These are phyloP conservation scores for Euzetes globulus DNA, from an alignment of 2,888 invertebrate species.

Conservation along the genomic window DNA sequence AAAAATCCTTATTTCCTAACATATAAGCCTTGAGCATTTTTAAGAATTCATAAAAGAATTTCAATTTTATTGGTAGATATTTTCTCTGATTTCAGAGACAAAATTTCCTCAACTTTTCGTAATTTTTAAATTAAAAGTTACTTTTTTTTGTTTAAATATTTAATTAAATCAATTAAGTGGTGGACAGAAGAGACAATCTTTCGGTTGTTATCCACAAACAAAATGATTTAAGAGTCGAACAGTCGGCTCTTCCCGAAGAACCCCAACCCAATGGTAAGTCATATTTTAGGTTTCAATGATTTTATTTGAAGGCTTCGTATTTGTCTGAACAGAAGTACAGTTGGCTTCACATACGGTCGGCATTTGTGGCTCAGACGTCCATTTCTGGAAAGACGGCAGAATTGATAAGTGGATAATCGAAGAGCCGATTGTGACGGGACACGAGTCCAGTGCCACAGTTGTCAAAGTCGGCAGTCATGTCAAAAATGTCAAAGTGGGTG, in stretches of 20 bases:
- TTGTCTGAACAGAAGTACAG: constrained; percentile 4
- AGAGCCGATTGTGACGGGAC: constrained; percentile 88
- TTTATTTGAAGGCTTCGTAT: background rate
- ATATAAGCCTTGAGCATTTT: too few relatives aligned
- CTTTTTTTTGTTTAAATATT: background rate
- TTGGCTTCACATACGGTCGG: constrained; percentile 56
- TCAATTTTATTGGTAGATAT: too few relatives aligned
- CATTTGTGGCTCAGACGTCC: constrained; percentile 92
- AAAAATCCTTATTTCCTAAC: too few relatives aligned
- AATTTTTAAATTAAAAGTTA: background rate
- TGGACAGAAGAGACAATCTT: constrained; percentile 42
- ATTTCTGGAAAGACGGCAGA: constrained; percentile 73
- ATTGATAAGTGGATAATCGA: constrained; percentile 80
- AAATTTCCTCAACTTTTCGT: too few relatives aligned
- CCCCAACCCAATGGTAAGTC: constrained; percentile 34
- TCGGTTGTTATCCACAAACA: constrained; percentile 45
- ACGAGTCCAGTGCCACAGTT: constrained; percentile 64
- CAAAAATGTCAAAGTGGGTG: constrained; percentile 58
- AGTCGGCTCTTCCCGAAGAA: constrained; percentile 31
- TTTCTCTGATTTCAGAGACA: too few relatives aligned
- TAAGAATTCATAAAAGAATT: too few relatives aligned
- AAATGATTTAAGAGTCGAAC: constrained; percentile 43
- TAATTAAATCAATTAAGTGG: background rate
- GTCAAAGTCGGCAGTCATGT: constrained; percentile 60
- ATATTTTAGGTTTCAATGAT: background rate